A percentile compares a stretch with the other conserved stretches of the same genome.
Evolutionary conservation across 37 sponge, comb jelly and placozoan species (phyloP).

Genomic region (Cladorhizidae sp.): DNA sequence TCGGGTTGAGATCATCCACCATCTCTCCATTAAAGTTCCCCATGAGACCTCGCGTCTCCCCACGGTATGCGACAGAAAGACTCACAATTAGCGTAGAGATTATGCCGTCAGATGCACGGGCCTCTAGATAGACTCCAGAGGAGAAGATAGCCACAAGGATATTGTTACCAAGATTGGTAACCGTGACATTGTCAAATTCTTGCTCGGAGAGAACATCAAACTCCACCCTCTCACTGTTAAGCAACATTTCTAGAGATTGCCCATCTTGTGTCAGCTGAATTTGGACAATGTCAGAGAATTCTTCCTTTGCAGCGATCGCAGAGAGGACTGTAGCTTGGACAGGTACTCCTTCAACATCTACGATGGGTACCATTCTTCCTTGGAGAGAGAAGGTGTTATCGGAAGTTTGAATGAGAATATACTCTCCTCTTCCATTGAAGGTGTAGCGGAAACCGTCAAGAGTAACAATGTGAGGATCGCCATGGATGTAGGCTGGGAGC

Average conservation of each 20-base stretch:
- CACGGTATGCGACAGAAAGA: slow-evolving; percentile 2
- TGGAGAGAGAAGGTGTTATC: slow-evolving; percentile 39
- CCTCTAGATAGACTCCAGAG: slow-evolving; percentile 32
- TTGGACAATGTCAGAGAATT: slow-evolving; percentile 1
- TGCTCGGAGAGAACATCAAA: slow-evolving; percentile 50
- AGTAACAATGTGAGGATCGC: too few relatives aligned
- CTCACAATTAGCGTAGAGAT: slow-evolving; percentile 32
- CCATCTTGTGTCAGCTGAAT: slow-evolving; percentile 44
- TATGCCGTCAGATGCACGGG: slow-evolving; percentile 27
- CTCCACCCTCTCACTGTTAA: slow-evolving; percentile 34
- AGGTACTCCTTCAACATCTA: background rate
- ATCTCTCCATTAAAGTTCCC: slow-evolving; percentile 71
- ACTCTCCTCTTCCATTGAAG: too few relatives aligned
- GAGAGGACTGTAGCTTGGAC: slow-evolving; percentile 39
- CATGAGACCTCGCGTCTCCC: slow-evolving; percentile 52
- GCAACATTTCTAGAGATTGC: background rate
- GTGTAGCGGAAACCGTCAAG: too few relatives aligned
- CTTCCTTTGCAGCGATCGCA: slow-evolving; percentile 32
- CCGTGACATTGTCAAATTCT: slow-evolving; percentile 39
- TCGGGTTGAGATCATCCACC: slow-evolving; percentile 62
- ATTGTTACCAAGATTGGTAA: slow-evolving; percentile 17
- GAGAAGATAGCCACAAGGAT: slow-evolving; percentile 26
- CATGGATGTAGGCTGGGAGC: too few relatives aligned
- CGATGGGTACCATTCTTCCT: slow-evolving; percentile 22
- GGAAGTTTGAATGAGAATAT: too few relatives aligned